phyloP scores from a whole-genome alignment of 2,113 vertebrate genomes.

The Laterallus jamaicensis region DNA sequence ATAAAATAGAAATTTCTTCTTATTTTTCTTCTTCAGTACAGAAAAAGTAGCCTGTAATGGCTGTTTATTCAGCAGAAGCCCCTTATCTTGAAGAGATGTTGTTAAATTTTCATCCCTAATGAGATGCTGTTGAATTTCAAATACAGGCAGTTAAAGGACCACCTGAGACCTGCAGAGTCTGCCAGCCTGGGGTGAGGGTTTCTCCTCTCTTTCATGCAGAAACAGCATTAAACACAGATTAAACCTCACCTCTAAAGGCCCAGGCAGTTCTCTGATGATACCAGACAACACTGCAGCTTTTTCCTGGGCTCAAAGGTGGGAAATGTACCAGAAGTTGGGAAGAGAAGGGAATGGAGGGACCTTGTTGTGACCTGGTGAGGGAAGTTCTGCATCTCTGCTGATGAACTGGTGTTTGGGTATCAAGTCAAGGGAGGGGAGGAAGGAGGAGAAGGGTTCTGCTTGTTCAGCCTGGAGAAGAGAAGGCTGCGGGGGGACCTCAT shows the following conservation, averaged over 20 bases:
- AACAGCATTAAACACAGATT: background rate
- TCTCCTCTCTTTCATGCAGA: background rate
- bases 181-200: background rate
- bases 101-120: background rate
- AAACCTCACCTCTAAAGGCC: background rate
- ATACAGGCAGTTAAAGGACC: background rate
- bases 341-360: background rate
- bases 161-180: background rate
- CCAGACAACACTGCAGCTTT: background rate
- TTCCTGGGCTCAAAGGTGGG: background rate
- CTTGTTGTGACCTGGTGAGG: background rate
- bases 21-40: background rate
- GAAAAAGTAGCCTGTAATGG: background rate
- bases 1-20: conserved; percentile 62
- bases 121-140: background rate
- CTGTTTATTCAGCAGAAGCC: background rate
- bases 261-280: background rate
- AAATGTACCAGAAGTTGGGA: background rate
- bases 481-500: no score
- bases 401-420: background rate
- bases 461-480: no score
- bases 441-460: background rate
- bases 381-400: background rate
- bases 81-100: background rate
- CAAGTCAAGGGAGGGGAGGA: background rate